Percentiles rank a stretch among this genome's conserved stretches.
These are phyloP conservation scores for Ectropis grisescens DNA, from an alignment of 1,140 invertebrate species.

Conservation along the genomic window DNA sequence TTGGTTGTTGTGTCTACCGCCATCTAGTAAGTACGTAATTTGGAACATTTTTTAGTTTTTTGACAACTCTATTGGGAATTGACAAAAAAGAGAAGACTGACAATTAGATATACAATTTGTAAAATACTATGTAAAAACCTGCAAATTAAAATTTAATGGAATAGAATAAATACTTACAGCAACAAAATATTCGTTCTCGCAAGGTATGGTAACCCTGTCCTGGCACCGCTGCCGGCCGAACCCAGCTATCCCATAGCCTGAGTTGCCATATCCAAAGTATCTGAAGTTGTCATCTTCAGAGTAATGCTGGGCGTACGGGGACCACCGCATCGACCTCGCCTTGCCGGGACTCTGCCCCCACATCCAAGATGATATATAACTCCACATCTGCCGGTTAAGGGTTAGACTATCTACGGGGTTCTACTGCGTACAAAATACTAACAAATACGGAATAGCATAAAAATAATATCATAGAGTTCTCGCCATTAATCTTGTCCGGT, in stretches of 20 bases:
- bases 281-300: slow-evolving; percentile 23
- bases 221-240: slow-evolving; percentile 70
- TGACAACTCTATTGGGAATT: no score
- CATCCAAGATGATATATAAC: slow-evolving; percentile 48
- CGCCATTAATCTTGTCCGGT: no score
- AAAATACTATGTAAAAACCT: no score
- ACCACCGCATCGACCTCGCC: slow-evolving; percentile 32
- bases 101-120: no score
- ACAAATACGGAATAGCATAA: no score
- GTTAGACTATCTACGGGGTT: slow-evolving; percentile 38
- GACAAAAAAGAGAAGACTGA: no score
- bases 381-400: slow-evolving; percentile 48
- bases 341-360: slow-evolving; percentile 33
- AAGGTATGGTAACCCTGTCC: slow-evolving; percentile 83
- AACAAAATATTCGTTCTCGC: slow-evolving; percentile 86
- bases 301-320: slow-evolving; percentile 57
- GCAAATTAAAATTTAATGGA: no score
- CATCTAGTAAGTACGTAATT: no score
- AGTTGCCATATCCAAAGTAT: slow-evolving; percentile 61
- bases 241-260: slow-evolving; percentile 28
- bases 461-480: background rate
- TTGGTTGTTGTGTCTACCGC: no score
- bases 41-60: no score
- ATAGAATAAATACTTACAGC: slow-evolving; percentile 73
- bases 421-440: background rate